Base-by-base conservation (phyloP, 2,888 invertebrate species). In the Holacanthella duospinosa region DNA sequence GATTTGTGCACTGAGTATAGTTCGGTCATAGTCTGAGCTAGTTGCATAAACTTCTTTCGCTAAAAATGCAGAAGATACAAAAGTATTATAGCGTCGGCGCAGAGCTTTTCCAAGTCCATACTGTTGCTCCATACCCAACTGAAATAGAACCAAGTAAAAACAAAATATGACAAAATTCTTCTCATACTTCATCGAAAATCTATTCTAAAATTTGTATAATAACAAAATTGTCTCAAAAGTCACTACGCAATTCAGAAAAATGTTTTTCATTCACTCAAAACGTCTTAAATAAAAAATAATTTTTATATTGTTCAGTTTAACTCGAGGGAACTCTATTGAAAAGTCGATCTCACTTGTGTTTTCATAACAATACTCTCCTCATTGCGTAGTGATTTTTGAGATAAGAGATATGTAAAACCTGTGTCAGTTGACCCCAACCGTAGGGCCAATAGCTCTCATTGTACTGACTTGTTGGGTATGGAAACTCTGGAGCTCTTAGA, bases 11-110 rank as follows among this genome's bases (percentile, higher is more conserved):
- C 44, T 43, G 4, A 27, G 3, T 3, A 59, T 48, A 3, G 59
- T 59, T 27, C 48, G 2, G 28, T 59, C 59, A 27, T 59, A 43
- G n/a, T 28, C 59, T 4, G 59, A 59, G 25, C 59, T 59, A 2
- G 43, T 48, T 2, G 28, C 59, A n/a, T 44, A 27, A 21, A 59
- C 26, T 44, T 59, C 59, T 28, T 59, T 48, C 2, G 43, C 2
- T 27, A 25, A 21, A 21, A n/a, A 59, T 4, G 12, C 6, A 2
- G 43, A 44, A 4, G 26, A 26, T 21, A 59, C 16, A 21, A 59
- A 44, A 28, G 2, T 26, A 19, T 16, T 16, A 26, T 59, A 59
- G 4, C 44, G 43, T 19, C 25, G 24, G 4, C 59, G 59, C 2
- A 59, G 25, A 21, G 9, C n/a, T 2, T 24, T 59, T 6, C 59